These are phyloP conservation scores for Drosophila melanocephala DNA, from an alignment of 2,888 invertebrate genomes.

Conservation along the genomic window DNA sequence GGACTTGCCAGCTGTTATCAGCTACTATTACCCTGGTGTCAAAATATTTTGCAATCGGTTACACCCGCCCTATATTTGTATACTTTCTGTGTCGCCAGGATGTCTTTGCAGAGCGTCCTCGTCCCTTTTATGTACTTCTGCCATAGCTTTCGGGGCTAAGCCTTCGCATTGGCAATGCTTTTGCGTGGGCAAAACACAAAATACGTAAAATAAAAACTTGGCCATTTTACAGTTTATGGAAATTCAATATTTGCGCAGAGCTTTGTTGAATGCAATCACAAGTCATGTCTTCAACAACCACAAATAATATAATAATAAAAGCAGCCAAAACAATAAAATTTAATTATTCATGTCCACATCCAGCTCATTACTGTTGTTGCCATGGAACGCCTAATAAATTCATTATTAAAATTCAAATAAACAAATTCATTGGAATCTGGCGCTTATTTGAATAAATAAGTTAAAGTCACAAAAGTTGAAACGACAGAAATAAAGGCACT, in stretches of 20 bases:
- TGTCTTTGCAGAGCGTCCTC: slow-evolving; percentile 2
- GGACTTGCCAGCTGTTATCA: too few species aligned
- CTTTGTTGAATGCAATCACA: slow-evolving; percentile 12
- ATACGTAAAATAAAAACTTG: slow-evolving; percentile 40
- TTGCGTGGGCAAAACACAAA: slow-evolving; percentile 5
- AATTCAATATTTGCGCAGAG: slow-evolving; percentile 29
- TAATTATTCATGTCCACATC: background rate
- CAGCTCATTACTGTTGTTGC: slow-evolving; percentile 31
- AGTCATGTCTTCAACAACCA: background rate
- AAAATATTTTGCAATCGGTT: background rate
- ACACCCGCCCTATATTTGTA: background rate
- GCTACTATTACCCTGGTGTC: too few species aligned
- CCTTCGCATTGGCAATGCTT: slow-evolving; percentile 42
- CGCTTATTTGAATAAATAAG: slow-evolving; percentile 30
- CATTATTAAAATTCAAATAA: slow-evolving; percentile 15
- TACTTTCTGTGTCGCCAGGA: slow-evolving; percentile 12
- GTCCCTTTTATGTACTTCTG: slow-evolving; percentile 10
- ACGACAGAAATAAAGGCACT: slow-evolving; percentile 11
- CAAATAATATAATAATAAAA: background rate
- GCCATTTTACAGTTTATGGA: slow-evolving; percentile 62
- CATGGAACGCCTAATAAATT: slow-evolving; percentile 48
- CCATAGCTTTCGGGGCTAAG: background rate
- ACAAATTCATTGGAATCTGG: background rate
- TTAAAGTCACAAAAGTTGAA: slow-evolving; percentile 24
- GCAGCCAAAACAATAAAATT: background rate